Conservation (phyloP, 2,113 vertebrate species). For the Oncorhynchus masou region DNA sequence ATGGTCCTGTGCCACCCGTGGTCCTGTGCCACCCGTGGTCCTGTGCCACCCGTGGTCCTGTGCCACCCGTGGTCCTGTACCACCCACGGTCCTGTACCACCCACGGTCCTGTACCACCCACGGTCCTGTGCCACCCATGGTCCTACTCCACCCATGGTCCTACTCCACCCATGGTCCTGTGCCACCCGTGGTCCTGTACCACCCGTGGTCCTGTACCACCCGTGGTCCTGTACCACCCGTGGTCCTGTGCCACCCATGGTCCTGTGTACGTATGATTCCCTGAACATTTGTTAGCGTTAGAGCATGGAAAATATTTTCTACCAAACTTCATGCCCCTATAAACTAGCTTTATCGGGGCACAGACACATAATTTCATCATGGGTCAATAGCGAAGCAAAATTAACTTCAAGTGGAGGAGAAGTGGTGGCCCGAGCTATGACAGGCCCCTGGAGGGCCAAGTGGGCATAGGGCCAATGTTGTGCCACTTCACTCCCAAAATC, state of each 20-base stretch:
- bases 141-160: too few relatives aligned
- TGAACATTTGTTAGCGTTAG: background rate
- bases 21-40: too few relatives aligned
- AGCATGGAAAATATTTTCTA: slow-evolving; percentile 3
- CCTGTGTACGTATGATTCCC: background rate
- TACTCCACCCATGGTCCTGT: too few relatives aligned
- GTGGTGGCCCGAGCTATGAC: slow-evolving; percentile 44
- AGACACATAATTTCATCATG: slow-evolving; percentile 39
- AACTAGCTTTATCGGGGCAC: background rate
- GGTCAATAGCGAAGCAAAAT: slow-evolving; percentile 50
- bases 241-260: slow-evolving; percentile 27
- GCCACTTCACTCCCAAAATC: slow-evolving; percentile 49
- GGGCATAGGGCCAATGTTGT: slow-evolving; percentile 62
- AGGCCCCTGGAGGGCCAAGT: slow-evolving; percentile 42
- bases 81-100: too few relatives aligned
- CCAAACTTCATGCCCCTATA: slow-evolving; percentile 27
- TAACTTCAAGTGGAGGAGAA: slow-evolving; percentile 35
- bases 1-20: too few relatives aligned
- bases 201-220: too few relatives aligned
- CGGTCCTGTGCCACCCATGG: too few relatives aligned
- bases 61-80: too few relatives aligned
- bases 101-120: too few relatives aligned
- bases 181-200: too few relatives aligned
- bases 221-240: slow-evolving; percentile 26
- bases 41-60: too few relatives aligned